Evolutionary conservation across 1,140 invertebrate genomes (phyloP).

Genomic region (Heliothis virescens): DNA sequence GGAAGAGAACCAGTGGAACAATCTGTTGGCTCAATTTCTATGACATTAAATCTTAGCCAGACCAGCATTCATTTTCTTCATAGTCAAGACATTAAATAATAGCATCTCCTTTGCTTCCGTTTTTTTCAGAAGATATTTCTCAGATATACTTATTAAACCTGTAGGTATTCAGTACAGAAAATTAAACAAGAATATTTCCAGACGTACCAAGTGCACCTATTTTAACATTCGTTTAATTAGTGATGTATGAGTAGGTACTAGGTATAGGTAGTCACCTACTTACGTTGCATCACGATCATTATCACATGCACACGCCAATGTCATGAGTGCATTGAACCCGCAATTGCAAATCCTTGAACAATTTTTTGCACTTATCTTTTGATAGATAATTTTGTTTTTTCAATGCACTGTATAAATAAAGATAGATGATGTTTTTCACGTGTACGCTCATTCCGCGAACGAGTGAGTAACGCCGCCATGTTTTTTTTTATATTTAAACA

Average conservation of each 20-base stretch:
- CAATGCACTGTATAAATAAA: slow-evolving; percentile 42
- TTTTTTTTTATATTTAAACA: no score
- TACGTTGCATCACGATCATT: slow-evolving; percentile 73
- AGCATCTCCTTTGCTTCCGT: no score
- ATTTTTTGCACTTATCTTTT: slow-evolving; percentile 65
- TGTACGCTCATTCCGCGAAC: slow-evolving; percentile 12
- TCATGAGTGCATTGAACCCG: slow-evolving; percentile 78
- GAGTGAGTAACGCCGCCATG: slow-evolving; percentile 34
- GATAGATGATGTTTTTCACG: slow-evolving; percentile 41
- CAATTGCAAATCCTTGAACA: slow-evolving; percentile 69
- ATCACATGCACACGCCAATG: slow-evolving; percentile 76
- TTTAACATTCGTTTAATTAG: slow-evolving; percentile 8
- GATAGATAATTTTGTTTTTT: slow-evolving; percentile 76
- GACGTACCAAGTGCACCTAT: neutral
- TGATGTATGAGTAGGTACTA: slow-evolving; percentile 44
- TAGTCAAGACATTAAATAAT: no score
- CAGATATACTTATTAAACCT: neutral
- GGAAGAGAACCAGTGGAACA: no score
- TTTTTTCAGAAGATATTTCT: neutral
- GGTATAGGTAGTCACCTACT: slow-evolving; percentile 44
- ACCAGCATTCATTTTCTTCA: no score
- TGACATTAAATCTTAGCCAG: no score
- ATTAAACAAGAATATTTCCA: slow-evolving; percentile 1
- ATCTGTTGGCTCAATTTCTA: no score
- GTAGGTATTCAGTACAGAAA: neutral